Evolutionary conservation across 2,888 invertebrate species (phyloP), one percentile per base, ranked within the genome.

Genomic region (Clanis bilineata): DNA sequence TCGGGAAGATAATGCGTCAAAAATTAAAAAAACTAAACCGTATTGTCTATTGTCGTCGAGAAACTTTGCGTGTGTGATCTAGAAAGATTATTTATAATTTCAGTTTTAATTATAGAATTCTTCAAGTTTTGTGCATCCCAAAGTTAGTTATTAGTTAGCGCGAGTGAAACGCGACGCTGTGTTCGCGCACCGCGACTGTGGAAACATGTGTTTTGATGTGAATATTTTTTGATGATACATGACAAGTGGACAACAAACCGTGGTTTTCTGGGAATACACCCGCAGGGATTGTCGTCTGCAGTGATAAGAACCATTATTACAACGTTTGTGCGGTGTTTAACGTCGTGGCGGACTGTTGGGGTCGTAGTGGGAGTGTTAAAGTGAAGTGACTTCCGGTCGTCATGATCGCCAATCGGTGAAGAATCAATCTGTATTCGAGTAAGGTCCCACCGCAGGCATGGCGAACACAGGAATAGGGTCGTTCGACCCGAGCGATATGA

Each of bases 401-500:
- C 70, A 88, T 87, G 87, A 77, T 73, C 77, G 78, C 74, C 73
- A 62, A 71, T 71, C 80, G 85, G 78, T 85, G 76, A 80, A 74
- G 71, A 69, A 64, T 68, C 61, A 72, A 69, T 68, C 70, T 66
- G 71, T 61, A 60, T 65, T 64, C 66, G 70, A 66, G 71, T 77
- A 70, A 74, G 70, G 66, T 70, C 73, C 76, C 67, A 74, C 71
- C 72, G 62, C 62, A 79, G 80, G 79, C 68, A 92, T 92, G 91
- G 89, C 91, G 76, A 90, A 87, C 76, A 84, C 90, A 67, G 83
- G 85, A 63, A 95, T 95, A 91, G 94, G 95, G 82, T 93, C 94
- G 60, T 95, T 95, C 83, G 95, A 95, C 87, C 94, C 94, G 70
- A 93, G 94, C 89, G 95, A 95, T 79, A 94, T 93, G 90, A 93